phyloP scores from a whole-genome alignment of 2,888 invertebrate species.

The Bellardia bayeri region DNA sequence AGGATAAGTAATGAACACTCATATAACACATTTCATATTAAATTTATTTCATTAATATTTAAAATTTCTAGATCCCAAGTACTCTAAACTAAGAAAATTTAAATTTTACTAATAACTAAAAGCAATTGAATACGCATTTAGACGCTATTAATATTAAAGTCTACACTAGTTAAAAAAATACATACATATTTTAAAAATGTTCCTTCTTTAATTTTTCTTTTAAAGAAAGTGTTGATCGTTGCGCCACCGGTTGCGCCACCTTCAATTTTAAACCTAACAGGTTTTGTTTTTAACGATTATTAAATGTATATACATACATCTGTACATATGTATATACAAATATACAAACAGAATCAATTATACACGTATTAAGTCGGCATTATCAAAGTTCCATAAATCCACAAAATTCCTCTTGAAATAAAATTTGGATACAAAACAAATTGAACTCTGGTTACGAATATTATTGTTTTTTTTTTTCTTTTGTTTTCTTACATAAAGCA shows the following conservation, averaged over 20 bases:
- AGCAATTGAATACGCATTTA: conserved; percentile 20
- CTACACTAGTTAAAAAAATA: neutral
- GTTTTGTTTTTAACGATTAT: conserved; percentile 29
- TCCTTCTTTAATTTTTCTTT: conserved; percentile 25
- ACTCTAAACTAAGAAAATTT: neutral
- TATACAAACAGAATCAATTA: conserved; percentile 32
- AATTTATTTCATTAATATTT: neutral
- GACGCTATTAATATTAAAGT: conserved; percentile 3
- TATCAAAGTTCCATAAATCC: conserved; percentile 20
- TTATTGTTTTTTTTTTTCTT: neutral
- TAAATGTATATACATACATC: neutral
- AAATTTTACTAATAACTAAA: conserved; percentile 1
- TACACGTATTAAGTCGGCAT: conserved; percentile 18
- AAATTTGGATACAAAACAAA: conserved; percentile 20
- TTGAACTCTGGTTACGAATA: conserved; percentile 28
- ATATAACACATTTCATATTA: neutral
- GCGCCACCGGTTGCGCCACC: conserved; percentile 4
- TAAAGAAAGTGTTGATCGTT: conserved; percentile 33
- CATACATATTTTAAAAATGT: conserved; percentile 2
- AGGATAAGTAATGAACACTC: too few relatives aligned
- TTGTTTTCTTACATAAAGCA: conserved; percentile 19
- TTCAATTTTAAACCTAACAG: conserved; percentile 27
- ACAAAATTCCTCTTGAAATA: neutral
- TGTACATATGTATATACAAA: neutral
- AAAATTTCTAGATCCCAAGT: too few relatives aligned